Percentiles rank a stretch among this genome's conserved stretches.
Conservation (phyloP, 1,140 invertebrate species). For the Heliconius melpomene region DNA sequence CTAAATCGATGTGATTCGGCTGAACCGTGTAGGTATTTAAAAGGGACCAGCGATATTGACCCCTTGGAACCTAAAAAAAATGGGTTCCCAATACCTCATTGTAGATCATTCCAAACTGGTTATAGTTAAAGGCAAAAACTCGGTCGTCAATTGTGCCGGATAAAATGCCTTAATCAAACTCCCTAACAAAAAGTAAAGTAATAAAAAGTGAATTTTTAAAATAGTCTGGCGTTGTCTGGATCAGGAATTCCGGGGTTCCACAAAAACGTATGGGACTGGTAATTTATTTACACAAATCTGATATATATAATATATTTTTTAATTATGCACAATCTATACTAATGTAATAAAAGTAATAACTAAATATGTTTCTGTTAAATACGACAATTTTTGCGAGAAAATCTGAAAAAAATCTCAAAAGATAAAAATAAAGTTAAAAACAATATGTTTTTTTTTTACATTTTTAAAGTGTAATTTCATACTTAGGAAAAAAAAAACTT, state of each 20-base stretch:
- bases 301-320: not conserved
- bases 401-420: too few species aligned
- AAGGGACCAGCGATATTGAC: conserved; percentile 39
- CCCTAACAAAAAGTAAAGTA: conserved; percentile 45
- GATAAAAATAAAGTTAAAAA: too few species aligned
- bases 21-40: conserved; percentile 51
- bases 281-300: not conserved
- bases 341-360: too few species aligned
- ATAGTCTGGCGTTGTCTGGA: conserved; percentile 24
- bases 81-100: not conserved
- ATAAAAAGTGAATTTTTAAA: conserved; percentile 43
- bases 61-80: conserved; percentile 22
- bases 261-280: not conserved
- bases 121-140: conserved; percentile 33
- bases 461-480: too few species aligned
- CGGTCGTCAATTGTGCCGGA: conserved; percentile 47
- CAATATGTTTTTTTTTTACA: too few species aligned
- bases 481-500: too few species aligned
- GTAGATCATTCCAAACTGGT: conserved; percentile 44
- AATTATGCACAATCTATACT: not conserved
- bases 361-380: too few species aligned
- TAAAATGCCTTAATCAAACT: conserved; percentile 62
- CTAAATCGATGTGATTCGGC: conserved; percentile 59
- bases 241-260: conserved; percentile 7
- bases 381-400: too few species aligned